phyloP scores from a whole-genome alignment of 2,797 vertebrate genomes.

The Micrastur ruficollis region DNA sequence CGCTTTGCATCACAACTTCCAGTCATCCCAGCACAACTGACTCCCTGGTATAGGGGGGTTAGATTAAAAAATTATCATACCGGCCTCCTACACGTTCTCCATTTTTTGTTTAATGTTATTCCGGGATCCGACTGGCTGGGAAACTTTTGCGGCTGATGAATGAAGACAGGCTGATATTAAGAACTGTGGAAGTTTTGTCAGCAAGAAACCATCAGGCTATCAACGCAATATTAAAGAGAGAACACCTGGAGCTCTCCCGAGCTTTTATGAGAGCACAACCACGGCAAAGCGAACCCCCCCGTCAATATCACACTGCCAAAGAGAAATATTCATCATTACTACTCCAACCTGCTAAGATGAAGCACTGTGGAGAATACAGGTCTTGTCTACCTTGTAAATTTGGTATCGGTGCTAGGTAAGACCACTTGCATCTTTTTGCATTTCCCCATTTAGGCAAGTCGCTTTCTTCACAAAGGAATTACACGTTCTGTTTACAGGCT shows the following conservation, averaged over 20 bases:
- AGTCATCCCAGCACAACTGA: background rate
- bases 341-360: background rate
- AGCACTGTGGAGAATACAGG: background rate
- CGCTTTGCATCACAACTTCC: background rate
- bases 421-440: background rate
- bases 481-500: background rate
- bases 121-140: background rate
- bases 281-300: background rate
- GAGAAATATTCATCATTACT: background rate
- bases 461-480: background rate
- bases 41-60: background rate
- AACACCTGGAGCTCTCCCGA: conserved; percentile 69
- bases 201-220: conserved; percentile 78
- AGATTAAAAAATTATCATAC: conserved; percentile 33
- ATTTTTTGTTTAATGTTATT: background rate
- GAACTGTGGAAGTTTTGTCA: conserved; percentile 77
- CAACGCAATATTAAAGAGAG: conserved; percentile 82
- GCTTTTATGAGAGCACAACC: conserved; percentile 12
- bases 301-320: background rate
- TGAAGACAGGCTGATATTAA: conserved; percentile 81
- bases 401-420: background rate
- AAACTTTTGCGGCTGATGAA: conserved; percentile 78
- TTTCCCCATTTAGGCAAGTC: background rate
- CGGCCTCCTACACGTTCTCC: background rate
- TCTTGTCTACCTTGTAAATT: background rate